phyloP scores from a whole-genome alignment of 1,140 invertebrate genomes.

The Anthonomus grandis region DNA sequence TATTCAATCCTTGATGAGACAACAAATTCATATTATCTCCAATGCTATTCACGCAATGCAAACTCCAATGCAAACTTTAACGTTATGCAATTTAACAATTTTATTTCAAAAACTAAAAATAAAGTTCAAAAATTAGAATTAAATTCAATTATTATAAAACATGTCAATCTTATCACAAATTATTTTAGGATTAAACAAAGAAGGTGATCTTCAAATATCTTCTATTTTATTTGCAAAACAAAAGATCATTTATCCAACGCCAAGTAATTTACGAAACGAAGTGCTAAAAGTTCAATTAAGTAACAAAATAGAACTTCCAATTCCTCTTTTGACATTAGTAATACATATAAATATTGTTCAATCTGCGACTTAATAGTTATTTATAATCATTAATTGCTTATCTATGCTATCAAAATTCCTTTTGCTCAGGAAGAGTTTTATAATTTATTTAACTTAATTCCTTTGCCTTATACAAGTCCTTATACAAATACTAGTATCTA shows the following conservation, averaged over 20 bases:
- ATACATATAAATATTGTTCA: constrained; percentile 17
- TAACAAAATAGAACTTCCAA: constrained; percentile 15
- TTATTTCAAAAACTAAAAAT: not conserved
- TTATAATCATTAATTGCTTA: constrained; percentile 9
- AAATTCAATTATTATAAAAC: not conserved
- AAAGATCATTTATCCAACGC: constrained; percentile 36
- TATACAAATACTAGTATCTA: constrained; percentile 17
- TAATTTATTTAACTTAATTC: constrained; percentile 25
- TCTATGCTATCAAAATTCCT: constrained; percentile 25
- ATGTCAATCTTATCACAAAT: constrained; percentile 22
- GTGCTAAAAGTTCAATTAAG: constrained; percentile 31
- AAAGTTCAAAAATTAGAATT: not conserved
- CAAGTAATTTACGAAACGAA: constrained; percentile 33
- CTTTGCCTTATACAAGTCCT: constrained; percentile 16
- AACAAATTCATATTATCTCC: constrained; percentile 26
- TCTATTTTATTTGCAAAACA: constrained; percentile 40
- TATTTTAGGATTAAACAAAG: constrained; percentile 30
- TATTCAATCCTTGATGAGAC: constrained; percentile 24
- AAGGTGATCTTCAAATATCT: constrained; percentile 33
- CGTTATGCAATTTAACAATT: constrained; percentile 29
- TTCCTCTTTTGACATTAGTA: not conserved
- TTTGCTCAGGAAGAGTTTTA: constrained; percentile 12
- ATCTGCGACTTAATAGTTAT: constrained; percentile 13
- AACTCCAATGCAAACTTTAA: constrained; percentile 16
- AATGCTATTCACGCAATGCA: constrained; percentile 14